Percentiles rank a stretch among this genome's conserved stretches.
phyloP scores from a whole-genome alignment of 1,140 invertebrate genomes.

The Vanessa tameamea region DNA sequence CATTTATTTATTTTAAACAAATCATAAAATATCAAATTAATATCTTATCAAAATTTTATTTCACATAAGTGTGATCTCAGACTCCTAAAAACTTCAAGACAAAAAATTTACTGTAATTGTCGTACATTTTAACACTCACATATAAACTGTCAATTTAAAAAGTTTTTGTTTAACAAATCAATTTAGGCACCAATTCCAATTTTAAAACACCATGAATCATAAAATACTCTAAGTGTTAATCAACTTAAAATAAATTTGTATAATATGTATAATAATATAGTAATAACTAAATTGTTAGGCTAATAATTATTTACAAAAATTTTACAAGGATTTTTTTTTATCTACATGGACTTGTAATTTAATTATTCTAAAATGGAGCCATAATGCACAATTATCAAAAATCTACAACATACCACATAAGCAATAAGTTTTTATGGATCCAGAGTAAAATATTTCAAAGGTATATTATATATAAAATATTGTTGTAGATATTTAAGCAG shows the following conservation, averaged over 20 bases:
- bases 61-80: neutral
- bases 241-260: slow-evolving; percentile 33
- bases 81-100: neutral
- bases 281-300: slow-evolving; percentile 42
- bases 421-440: slow-evolving; percentile 27
- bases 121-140: neutral
- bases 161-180: slow-evolving; percentile 5
- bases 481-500: slow-evolving; percentile 28
- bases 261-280: slow-evolving; percentile 40
- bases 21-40: slow-evolving; percentile 43
- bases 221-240: slow-evolving; percentile 32
- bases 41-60: slow-evolving; percentile 34
- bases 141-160: neutral
- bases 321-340: slow-evolving; percentile 47
- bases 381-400: slow-evolving; percentile 55
- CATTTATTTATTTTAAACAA: slow-evolving; percentile 29
- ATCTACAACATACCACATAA: slow-evolving; percentile 32
- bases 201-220: slow-evolving; percentile 26
- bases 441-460: slow-evolving; percentile 32
- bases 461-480: slow-evolving; percentile 40
- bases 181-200: slow-evolving; percentile 33
- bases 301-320: slow-evolving; percentile 49
- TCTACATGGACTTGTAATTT: slow-evolving; percentile 67
- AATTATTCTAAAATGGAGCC: slow-evolving; percentile 51
- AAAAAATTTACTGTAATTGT: neutral